phyloP scores from a whole-genome alignment of 1,140 invertebrate genomes.

The Heliconius hewitsoni region DNA sequence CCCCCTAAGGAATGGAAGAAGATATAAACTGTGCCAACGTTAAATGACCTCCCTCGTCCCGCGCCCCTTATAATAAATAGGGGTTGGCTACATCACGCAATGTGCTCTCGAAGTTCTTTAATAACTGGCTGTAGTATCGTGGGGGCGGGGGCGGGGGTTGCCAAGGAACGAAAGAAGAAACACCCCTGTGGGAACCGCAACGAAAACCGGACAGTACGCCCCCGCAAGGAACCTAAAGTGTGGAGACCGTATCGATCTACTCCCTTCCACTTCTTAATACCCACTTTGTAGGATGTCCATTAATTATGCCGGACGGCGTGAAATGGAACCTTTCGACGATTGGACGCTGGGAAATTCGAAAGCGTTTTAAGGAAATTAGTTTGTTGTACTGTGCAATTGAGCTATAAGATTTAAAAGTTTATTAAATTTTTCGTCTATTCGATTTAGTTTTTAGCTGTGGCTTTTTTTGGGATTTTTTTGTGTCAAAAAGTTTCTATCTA shows the following conservation, averaged over 20 bases:
- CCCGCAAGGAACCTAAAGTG: conserved; percentile 70
- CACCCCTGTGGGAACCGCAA: conserved; percentile 54
- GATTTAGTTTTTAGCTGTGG: not conserved
- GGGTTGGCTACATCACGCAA: conserved; percentile 40
- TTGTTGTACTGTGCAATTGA: conserved; percentile 56
- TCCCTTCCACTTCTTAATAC: conserved; percentile 69
- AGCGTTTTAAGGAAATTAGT: conserved; percentile 58
- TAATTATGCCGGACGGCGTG: conserved; percentile 68
- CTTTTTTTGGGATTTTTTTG: too few species aligned
- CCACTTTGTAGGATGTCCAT: conserved; percentile 74
- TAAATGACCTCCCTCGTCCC: conserved; percentile 47
- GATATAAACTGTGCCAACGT: conserved; percentile 63
- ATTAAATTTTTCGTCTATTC: not conserved
- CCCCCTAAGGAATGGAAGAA: conserved; percentile 69
- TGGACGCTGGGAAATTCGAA: conserved; percentile 55
- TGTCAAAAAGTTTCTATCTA: too few species aligned
- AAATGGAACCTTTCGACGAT: conserved; percentile 64
- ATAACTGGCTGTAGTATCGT: conserved; percentile 47
- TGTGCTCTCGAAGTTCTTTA: conserved; percentile 54
- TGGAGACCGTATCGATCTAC: conserved; percentile 68
- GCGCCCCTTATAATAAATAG: conserved; percentile 41
- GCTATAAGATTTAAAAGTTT: conserved; percentile 38
- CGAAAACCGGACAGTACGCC: conserved; percentile 60
- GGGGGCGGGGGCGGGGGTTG: conserved; percentile 37
- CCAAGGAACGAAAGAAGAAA: conserved; percentile 77